phyloP scores from a whole-genome alignment of 2,888 invertebrate species.

The Hirtodrosophila duncani region DNA sequence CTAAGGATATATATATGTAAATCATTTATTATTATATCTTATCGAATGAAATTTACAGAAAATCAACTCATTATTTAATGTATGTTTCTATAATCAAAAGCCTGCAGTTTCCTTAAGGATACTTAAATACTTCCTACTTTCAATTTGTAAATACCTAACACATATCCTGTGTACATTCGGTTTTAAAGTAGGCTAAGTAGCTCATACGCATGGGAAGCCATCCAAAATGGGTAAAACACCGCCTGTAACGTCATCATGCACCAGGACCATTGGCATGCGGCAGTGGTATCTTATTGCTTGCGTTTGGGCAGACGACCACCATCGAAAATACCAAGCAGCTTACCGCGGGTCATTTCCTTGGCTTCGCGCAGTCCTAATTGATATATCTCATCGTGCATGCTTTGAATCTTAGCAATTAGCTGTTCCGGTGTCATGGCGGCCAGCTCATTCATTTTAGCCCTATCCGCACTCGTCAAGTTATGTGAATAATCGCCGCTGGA shows the following conservation, averaged over 20 bases:
- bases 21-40: no score
- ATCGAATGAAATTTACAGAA: no score
- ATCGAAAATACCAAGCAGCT: conserved; percentile 92
- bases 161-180: neutral
- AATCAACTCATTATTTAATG: neutral
- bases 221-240: no score
- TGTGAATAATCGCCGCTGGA: conserved; percentile 84
- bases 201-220: no score
- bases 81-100: neutral
- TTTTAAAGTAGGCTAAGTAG: no score
- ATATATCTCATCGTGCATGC: conserved; percentile 95
- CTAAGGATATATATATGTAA: no score
- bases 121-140: no score
- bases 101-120: no score
- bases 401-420: conserved; percentile 94
- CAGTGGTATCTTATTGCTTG: no score
- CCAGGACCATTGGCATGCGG: no score
- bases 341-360: conserved; percentile 97
- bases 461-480: conserved; percentile 86
- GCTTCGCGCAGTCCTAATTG: conserved; percentile 96
- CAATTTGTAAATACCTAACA: no score
- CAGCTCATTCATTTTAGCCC: conserved; percentile 86
- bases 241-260: no score
- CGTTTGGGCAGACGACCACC: conserved; percentile 24
- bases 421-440: conserved; percentile 88